Evolutionary conservation across 2,797 vertebrate genomes (phyloP).

Genomic region (Podarcis siculus): DNA sequence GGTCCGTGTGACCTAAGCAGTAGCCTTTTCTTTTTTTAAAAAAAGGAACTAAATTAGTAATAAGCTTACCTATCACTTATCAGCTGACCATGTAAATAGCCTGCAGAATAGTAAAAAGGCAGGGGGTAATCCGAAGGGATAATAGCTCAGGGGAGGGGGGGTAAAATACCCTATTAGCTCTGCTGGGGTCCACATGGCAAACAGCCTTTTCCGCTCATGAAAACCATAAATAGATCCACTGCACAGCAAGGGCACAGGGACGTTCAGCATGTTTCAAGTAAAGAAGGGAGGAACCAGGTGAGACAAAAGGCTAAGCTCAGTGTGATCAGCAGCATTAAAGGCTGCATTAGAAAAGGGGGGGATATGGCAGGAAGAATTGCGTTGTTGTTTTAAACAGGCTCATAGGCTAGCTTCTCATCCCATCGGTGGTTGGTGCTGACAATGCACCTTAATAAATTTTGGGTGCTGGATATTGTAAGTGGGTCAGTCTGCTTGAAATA

Average conservation of each 20-base stretch:
- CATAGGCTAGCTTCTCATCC: background rate
- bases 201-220: constrained; percentile 62
- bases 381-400: constrained; percentile 20
- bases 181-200: constrained; percentile 63
- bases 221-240: constrained; percentile 62
- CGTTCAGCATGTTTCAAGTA: constrained; percentile 46
- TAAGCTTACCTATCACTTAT: constrained; percentile 72
- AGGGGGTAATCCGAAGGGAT: constrained; percentile 71
- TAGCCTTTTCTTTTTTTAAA: constrained; percentile 2
- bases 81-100: constrained; percentile 71
- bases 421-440: constrained; percentile 18
- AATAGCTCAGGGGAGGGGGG: constrained; percentile 60
- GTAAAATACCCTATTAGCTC: constrained; percentile 68
- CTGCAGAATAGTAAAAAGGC: constrained; percentile 65
- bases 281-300: constrained; percentile 64
- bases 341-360: constrained; percentile 42
- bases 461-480: background rate
- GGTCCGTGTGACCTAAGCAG: constrained; percentile 51
- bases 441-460: constrained; percentile 11
- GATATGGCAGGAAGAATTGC: constrained; percentile 27
- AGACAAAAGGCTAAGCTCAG: constrained; percentile 62
- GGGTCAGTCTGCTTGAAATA: too few species aligned
- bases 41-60: constrained; percentile 65
- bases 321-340: constrained; percentile 52
- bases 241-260: constrained; percentile 60